A percentile compares a stretch with the other conserved stretches of the same genome.
Evolutionary conservation across 1,140 invertebrate species (phyloP).

Genomic region (Aphaenogaster rudis): DNA sequence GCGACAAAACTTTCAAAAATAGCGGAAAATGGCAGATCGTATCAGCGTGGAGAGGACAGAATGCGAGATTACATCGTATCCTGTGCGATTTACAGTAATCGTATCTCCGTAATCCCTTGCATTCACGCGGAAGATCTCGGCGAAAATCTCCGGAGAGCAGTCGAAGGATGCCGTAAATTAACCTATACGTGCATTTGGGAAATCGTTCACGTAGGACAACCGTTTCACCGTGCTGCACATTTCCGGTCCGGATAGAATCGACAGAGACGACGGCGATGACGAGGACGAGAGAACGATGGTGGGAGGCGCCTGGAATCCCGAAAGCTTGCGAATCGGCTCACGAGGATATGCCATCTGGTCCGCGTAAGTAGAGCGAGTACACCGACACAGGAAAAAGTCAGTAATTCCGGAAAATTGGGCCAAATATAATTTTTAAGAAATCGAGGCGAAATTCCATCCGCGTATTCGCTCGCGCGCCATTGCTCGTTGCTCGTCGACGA

Average conservation of each 20-base stretch:
- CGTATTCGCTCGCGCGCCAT: slow-evolving; percentile 52
- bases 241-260: slow-evolving; percentile 50
- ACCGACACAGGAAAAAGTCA: slow-evolving; percentile 36
- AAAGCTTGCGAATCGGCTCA: slow-evolving; percentile 48
- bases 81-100: slow-evolving; percentile 51
- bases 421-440: slow-evolving; percentile 77
- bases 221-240: slow-evolving; percentile 30
- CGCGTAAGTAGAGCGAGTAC: slow-evolving; percentile 44
- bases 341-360: slow-evolving; percentile 45
- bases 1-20: background rate
- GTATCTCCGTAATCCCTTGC: slow-evolving; percentile 39
- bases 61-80: slow-evolving; percentile 50
- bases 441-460: slow-evolving; percentile 61
- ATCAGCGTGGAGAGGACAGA: slow-evolving; percentile 20
- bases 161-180: slow-evolving; percentile 58
- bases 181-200: slow-evolving; percentile 42
- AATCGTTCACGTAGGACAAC: slow-evolving; percentile 56
- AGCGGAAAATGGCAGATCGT: slow-evolving; percentile 31
- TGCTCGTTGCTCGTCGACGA: slow-evolving; percentile 45
- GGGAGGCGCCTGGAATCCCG: slow-evolving; percentile 28
- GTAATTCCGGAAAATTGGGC: slow-evolving; percentile 71
- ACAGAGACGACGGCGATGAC: background rate
- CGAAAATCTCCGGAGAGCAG: slow-evolving; percentile 27
- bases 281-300: background rate
- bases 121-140: slow-evolving; percentile 43